These are phyloP conservation scores for Oophaga sylvatica DNA, from an alignment of 2,797 vertebrate genomes.

Conservation along the genomic window DNA sequence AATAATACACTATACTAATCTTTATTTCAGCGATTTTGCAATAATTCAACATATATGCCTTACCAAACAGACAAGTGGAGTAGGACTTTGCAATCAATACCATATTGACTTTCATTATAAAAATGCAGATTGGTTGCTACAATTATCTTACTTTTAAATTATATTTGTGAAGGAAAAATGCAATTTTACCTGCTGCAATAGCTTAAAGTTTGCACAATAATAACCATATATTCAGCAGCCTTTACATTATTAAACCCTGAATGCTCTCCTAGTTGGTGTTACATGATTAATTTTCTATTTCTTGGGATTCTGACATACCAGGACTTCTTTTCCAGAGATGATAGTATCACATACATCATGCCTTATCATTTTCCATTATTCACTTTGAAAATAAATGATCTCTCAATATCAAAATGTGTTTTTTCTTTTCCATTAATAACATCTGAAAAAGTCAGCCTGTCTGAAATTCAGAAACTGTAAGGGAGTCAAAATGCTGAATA, in stretches of 20 bases:
- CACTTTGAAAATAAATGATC: slow-evolving; percentile 10
- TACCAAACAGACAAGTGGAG: too few species aligned
- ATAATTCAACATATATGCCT: too few species aligned
- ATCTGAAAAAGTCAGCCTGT: not conserved
- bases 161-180: not conserved
- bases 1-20: not conserved
- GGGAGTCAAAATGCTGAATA: slow-evolving; percentile 25
- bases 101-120: not conserved
- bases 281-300: slow-evolving; percentile 10
- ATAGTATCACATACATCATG: not conserved
- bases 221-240: not conserved
- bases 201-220: not conserved
- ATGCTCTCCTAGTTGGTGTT: not conserved
- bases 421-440: slow-evolving; percentile 21
- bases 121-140: not conserved
- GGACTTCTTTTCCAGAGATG: not conserved
- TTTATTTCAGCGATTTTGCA: not conserved
- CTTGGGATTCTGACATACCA: slow-evolving; percentile 2
- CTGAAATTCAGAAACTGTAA: slow-evolving; percentile 6
- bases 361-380: slow-evolving; percentile 6
- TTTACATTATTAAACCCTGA: not conserved
- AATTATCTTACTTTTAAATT: not conserved
- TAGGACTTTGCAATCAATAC: too few species aligned
- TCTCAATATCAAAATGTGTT: not conserved
- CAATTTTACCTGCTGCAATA: too few species aligned